Conservation (phyloP, 2,113 vertebrate species). For the Corynorhinus townsendii region DNA sequence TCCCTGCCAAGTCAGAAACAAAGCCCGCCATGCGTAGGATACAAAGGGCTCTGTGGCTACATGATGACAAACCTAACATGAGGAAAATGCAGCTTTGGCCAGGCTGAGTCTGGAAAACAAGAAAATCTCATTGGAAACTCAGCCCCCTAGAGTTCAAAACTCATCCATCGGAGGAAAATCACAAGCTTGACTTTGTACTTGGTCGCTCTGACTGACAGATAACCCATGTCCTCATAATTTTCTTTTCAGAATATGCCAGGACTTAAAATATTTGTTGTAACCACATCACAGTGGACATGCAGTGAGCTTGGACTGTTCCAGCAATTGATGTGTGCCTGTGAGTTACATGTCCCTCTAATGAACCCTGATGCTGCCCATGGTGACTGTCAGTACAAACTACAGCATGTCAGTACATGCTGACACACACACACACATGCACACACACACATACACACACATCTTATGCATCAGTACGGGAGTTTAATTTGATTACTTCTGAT, state of each 20-base stretch:
- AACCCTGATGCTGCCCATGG: neutral
- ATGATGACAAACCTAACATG: neutral
- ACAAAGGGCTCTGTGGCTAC: neutral
- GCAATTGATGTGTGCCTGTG: neutral
- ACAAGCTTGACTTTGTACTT: neutral
- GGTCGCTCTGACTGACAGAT: neutral
- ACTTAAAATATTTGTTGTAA: neutral
- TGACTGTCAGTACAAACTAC: neutral
- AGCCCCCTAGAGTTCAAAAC: neutral
- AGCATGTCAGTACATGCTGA: neutral
- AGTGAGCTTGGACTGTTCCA: neutral
- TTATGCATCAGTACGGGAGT: neutral
- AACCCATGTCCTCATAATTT: slow-evolving; percentile 14
- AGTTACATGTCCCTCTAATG: neutral
- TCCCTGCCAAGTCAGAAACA: neutral
- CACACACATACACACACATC: too few species aligned
- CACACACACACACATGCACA: neutral
- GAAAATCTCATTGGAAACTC: slow-evolving; percentile 25
- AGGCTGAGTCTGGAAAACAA: neutral
- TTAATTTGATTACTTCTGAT: neutral
- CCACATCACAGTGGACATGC: neutral
- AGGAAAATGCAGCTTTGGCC: neutral
- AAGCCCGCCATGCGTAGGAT: neutral
- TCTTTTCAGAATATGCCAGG: slow-evolving; percentile 44
- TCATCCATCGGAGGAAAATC: neutral